Base-by-base conservation (phyloP, 2,888 invertebrate genomes). In the Athripsodes cinereus region DNA sequence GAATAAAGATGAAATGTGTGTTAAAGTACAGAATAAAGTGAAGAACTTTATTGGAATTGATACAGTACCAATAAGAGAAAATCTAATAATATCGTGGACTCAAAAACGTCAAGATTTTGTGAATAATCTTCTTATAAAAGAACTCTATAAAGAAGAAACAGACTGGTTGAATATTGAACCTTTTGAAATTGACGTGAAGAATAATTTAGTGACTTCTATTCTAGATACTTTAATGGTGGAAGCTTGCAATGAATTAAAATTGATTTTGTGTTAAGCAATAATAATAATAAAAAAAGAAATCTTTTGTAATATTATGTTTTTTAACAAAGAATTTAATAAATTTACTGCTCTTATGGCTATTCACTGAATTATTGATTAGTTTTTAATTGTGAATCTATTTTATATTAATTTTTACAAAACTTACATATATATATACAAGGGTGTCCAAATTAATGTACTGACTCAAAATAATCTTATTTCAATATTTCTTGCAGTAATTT, bases 121-220 rank as follows among this genome's bases (percentile, higher is more conserved):
- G 3, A 60, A 61, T 47, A 54, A 60, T 13, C 53, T 63, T 16
- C 40, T 63, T 47, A 59, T 59, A 22, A 58, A 54, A 48, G 62
- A 63, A 55, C 44, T 63, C 2, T 61, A 63, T 22, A 53, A 57
- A 18, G 62, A 63, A 48, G 62, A 63, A 57, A 16, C 48, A 10
- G 55, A 59, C 34, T 63, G 62, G 62, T 49, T 53, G 6, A 61
- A 63, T 51, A 54, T 59, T 34, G 60, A 63, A 35, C 57, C 59
- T 46, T 52, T 54, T 55, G 62, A 61, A 46, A 48, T 46, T n/a
- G 22, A 50, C 19, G 50, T 63, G 13, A 63, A 63, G 46, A 63
- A 63, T 53, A 34, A 53, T 18, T 34, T 63, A 13, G 56, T 60
- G 5, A 50, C 57, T 20, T 49, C 59, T 13, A 63, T 63, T 22